phyloP scores from a whole-genome alignment of 2,888 invertebrate genomes.

The Epinotia demarniana region DNA sequence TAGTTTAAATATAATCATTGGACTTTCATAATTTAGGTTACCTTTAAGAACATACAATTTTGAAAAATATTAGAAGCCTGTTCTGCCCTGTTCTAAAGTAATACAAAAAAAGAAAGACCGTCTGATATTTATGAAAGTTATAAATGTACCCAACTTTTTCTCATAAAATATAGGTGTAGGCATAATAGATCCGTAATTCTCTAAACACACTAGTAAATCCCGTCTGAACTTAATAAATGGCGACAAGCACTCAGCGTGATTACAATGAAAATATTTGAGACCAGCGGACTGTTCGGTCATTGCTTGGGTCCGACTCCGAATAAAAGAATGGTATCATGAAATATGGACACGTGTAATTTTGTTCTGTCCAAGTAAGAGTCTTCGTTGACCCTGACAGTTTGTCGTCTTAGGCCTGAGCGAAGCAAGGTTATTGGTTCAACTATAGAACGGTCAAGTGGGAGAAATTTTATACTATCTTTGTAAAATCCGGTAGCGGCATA shows the following conservation, averaged over 20 bases:
- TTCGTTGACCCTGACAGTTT: background rate
- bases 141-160: constrained; percentile 10
- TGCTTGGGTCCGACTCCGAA: constrained; percentile 20
- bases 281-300: constrained; percentile 30
- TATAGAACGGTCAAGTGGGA: background rate
- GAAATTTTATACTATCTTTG: background rate
- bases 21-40: too few species aligned
- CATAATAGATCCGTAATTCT: constrained; percentile 30
- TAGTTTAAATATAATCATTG: too few species aligned
- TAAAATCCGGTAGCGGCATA: too few species aligned
- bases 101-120: background rate
- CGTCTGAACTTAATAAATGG: constrained; percentile 76
- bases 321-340: constrained; percentile 24
- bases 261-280: constrained; percentile 59
- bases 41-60: too few species aligned
- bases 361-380: constrained; percentile 8
- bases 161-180: constrained; percentile 16
- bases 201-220: constrained; percentile 55
- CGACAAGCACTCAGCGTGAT: constrained; percentile 79
- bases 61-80: too few species aligned
- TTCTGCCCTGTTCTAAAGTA: background rate
- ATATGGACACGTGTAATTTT: constrained; percentile 9
- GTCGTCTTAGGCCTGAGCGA: background rate
- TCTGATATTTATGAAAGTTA: background rate
- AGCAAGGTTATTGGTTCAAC: background rate